Evolutionary conservation across 1,140 invertebrate genomes (phyloP).

Genomic region (Atta colombica): DNA sequence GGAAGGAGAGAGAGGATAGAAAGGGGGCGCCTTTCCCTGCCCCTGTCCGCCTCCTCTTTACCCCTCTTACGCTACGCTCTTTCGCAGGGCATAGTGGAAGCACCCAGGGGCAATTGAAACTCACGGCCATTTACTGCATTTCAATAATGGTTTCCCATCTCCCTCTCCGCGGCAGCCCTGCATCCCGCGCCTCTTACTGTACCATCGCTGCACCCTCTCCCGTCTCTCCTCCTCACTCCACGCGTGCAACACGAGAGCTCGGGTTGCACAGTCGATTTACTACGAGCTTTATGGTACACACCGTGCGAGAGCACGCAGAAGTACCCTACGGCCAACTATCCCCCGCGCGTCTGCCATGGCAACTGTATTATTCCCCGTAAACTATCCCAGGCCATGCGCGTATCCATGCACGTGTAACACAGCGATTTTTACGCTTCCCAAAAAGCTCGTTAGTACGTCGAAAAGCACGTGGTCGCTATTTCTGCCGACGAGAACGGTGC

Average conservation of each 20-base stretch:
- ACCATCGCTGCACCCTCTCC: not conserved
- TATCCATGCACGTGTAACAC: not conserved
- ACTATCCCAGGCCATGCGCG: constrained; percentile 45
- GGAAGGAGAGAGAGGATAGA: not conserved
- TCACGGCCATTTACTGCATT: constrained; percentile 79
- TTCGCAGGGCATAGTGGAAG: constrained; percentile 73
- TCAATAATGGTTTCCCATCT: constrained; percentile 76
- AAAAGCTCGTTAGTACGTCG: constrained; percentile 55
- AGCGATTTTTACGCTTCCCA: constrained; percentile 65
- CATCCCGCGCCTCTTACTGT: constrained; percentile 41
- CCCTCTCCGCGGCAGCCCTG: constrained; percentile 25
- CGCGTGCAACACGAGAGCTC: constrained; percentile 68
- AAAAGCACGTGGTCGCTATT: constrained; percentile 10
- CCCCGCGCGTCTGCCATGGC: constrained; percentile 59
- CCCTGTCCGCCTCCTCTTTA: constrained; percentile 11
- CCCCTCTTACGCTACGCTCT: constrained; percentile 58
- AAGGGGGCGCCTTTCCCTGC: constrained; percentile 50
- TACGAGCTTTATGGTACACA: constrained; percentile 75
- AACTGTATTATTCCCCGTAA: constrained; percentile 72
- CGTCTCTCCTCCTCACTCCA: constrained; percentile 21
- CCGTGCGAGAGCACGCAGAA: constrained; percentile 65
- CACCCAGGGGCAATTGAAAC: constrained; percentile 78
- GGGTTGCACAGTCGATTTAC: constrained; percentile 75
- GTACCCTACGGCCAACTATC: constrained; percentile 76
- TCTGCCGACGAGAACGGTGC: not conserved